Base-by-base conservation (phyloP, 2,888 invertebrate genomes). In the Nymphalis urticae region DNA sequence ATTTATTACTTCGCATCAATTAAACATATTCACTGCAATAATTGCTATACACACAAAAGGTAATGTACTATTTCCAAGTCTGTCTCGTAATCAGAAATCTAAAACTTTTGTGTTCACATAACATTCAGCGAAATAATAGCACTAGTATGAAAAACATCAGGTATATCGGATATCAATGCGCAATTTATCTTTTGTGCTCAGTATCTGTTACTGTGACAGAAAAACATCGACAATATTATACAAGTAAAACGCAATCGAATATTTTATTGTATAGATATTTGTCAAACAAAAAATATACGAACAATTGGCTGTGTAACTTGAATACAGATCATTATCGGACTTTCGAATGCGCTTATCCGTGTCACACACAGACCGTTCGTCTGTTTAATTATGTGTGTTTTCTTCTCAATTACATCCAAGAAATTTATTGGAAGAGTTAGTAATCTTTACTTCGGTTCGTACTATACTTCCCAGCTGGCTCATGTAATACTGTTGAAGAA, bases 321-420 rank as follows among this genome's bases (percentile, higher is more conserved):
- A 91, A 90, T 89, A 87, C 87, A 78, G 92, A 92, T 92, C 84
- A 87, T 90, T 92, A 92, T 92, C 92, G 75, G 79, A 82, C 79
- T 81, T 85, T 84, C 76, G 81, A 82, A 81, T 80, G 87, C 42
- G 42, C 87, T 90, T 92, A 91, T 91, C 92, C 89, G 64, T 82
- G 79, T 85, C 82, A 78, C 80, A 87, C 80, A 87, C 82, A 79
- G 79, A 80, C 89, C 90, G 90, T 88, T 90, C 89, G 83, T 77
- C 59, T 62, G 67, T 66, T 84, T 83, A 86, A 82, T 82, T 80
- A 83, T 86, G 85, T 82, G 79, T 86, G 83, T 87, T 88, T 88
- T 88, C 85, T 83, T 83, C 84, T 84, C 87, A 82, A 90, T 89
- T 88, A 83, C 68, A 61, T 71, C 59, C 56, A 71, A 70, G 68